Percentiles rank a stretch among this genome's conserved stretches.
These are phyloP conservation scores for Acomys russatus DNA, from an alignment of 2,797 vertebrate species.

Conservation along the genomic window DNA sequence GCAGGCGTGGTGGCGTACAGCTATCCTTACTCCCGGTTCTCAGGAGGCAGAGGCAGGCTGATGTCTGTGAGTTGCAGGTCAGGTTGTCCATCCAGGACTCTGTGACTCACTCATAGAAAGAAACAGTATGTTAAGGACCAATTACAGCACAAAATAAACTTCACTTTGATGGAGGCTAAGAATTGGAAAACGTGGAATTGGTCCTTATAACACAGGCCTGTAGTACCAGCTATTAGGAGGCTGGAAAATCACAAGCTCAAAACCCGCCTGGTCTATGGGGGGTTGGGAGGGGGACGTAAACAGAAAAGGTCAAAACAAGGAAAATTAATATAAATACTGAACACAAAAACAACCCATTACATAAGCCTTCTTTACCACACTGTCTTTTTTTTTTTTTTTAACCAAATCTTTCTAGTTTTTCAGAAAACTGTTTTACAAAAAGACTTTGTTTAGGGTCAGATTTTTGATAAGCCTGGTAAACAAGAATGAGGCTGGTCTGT, in stretches of 20 bases:
- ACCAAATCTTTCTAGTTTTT: background rate
- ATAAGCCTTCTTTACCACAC: background rate
- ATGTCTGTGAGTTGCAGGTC: too few species aligned
- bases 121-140: background rate
- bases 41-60: background rate
- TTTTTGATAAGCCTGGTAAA: background rate
- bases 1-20: background rate
- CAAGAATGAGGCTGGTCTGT: background rate
- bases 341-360: background rate
- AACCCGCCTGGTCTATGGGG: background rate
- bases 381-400: background rate
- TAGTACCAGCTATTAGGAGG: background rate
- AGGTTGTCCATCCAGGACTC: background rate
- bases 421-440: background rate
- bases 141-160: background rate
- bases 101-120: background rate
- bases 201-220: background rate
- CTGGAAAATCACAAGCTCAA: background rate
- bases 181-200: background rate
- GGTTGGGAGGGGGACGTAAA: background rate
- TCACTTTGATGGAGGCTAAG: background rate
- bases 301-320: background rate
- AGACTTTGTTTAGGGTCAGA: background rate
- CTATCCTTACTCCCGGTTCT: background rate
- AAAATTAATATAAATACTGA: background rate